Evolutionary conservation across 2,888 invertebrate species (phyloP), one percentile per base, ranked within the genome.

Genomic region (Torymus tubicola): DNA sequence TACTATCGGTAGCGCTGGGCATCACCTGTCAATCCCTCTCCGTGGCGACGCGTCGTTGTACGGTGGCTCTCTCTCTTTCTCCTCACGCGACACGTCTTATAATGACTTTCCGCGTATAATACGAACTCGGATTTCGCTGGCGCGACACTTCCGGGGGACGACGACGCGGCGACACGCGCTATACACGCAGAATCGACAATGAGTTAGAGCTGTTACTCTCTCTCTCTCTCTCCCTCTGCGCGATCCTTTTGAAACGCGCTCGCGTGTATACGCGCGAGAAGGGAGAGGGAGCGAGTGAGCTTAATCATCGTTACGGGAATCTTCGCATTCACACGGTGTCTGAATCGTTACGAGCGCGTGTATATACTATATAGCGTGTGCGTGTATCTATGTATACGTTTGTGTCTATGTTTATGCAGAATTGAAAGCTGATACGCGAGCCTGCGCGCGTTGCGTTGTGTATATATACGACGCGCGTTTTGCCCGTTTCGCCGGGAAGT

Each of bases 231-330:
- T 52, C 52, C 3, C 24, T 13, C 8, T 11, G 57, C 65, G 11
- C 42, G 57, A 69, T 55, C 57, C 24, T 61, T 52, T 68, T 52
- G 31, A 58, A 11, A 21, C 69, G 18, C 10, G 8, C 31, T 31
- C 42, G 31, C 52, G 60, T 42, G 42, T n/a, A n/a, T n/a, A n/a
- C 42, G 8, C 42, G 42, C 42, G 42, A 5, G 42, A 8, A 8
- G 8, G 42, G 31, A 31, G 31, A 31, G 3, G 10, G 42, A 42
- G 42, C 5, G 42, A 5, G 50, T 1, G 64, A 71, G 76, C 76
- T 80, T 81, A 81, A 81, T 77, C 80, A 68, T 72, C 77, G 70
- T 64, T 75, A 70, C 69, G 64, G 52, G 74, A 80, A 69, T 71
- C 80, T 65, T 53, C 55, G 63, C 57, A 13, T 64, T 77, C 77